Evolutionary conservation across 2,888 invertebrate species (phyloP), one percentile per base, ranked within the genome.

Genomic region (Cryptocephalus moraei): DNA sequence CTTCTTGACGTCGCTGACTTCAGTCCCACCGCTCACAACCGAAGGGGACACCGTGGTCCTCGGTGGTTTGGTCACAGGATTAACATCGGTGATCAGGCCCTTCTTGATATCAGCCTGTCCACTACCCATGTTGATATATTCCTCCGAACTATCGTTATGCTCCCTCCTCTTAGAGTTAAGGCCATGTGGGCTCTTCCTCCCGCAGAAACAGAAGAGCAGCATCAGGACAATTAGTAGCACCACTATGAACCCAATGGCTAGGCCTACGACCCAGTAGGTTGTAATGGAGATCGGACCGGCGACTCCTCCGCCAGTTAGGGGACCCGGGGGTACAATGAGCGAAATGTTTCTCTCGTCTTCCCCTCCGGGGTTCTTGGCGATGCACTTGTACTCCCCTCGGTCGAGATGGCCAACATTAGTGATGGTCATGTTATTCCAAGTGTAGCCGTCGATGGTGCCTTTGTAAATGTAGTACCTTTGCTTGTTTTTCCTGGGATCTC

Each of bases 101-200:
- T 91, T 90, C 65, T 89, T 88, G 76, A 89, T 87, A 64, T 91
- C 90, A 48, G 84, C 81, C 2, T 85, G 84, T 1, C 86, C 84
- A 1, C 84, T 83, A 64, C 86, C 85, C 49, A 86, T 77, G 58
- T 84, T 75, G 9, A 86, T 82, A 54, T 84, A 68, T 49, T 70
- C 69, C 34, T 64, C 68, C 8, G 68, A 66, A 38, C 57, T 55
- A 46, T 63, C 63, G 11, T 55, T 60, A 42, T 63, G 52, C 13
- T 64, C 64, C 33, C 62, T 58, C 39, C 62, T 59, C 50, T 69
- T 68, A 12, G 61, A 46, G 36, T 49, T 52, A 46, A 60, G 51
- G 2, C 55, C 55, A 41, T 61, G 57, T 6, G 57, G 53, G 39
- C 50, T 60, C 42, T 61, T 57, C 49, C 58, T 63, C 33, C 33